phyloP scores from a whole-genome alignment of 2,113 vertebrate species.

The Eurystomus gularis region DNA sequence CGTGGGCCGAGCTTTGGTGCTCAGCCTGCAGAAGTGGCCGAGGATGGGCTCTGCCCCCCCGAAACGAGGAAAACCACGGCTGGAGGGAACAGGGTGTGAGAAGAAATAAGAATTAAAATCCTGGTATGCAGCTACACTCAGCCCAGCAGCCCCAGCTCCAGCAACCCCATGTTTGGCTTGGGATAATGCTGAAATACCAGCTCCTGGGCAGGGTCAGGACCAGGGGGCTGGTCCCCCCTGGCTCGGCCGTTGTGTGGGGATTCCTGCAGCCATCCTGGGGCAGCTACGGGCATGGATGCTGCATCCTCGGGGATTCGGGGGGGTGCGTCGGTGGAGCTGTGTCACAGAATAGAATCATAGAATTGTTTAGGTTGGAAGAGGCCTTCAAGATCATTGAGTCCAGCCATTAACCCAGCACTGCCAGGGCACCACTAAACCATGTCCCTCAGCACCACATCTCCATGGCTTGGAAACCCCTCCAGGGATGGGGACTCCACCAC shows the following conservation, averaged over 20 bases:
- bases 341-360: no score
- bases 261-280: neutral
- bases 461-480: no score
- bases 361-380: no score
- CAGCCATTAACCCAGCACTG: no score
- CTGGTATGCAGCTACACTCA: fast-evolving
- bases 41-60: neutral
- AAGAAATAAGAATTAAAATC: neutral
- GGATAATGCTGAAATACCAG: neutral
- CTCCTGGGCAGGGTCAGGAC: neutral
- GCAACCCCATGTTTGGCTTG: neutral
- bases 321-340: neutral
- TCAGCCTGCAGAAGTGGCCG: conserved; percentile 13
- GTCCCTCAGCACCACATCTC: no score
- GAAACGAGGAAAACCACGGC: fast-evolving
- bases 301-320: neutral
- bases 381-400: no score
- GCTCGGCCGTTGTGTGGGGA: fast-evolving
- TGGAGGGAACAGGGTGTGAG: neutral
- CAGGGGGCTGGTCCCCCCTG: fast-evolving
- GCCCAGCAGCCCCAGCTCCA: neutral
- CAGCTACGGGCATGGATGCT: fast-evolving
- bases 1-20: neutral
- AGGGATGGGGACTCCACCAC: no score
- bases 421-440: no score